Evolutionary conservation across 2,113 vertebrate species (phyloP).

Genomic region (Micronycteris hirsuta): DNA sequence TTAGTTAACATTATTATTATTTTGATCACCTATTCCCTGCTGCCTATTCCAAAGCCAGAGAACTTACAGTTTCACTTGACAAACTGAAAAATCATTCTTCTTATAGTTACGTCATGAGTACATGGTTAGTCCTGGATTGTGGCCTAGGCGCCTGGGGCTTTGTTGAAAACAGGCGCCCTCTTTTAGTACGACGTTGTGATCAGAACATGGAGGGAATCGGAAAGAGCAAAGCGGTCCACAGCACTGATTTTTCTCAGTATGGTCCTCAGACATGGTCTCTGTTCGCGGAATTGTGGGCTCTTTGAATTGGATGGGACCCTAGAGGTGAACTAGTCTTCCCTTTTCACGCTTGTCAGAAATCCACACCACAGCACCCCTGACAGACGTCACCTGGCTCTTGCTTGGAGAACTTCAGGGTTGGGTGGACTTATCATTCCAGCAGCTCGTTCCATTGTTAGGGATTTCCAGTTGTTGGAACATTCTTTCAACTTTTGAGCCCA

Average conservation of each 20-base stretch:
- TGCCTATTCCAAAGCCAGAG: not conserved
- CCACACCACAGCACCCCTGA: not conserved
- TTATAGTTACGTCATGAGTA: not conserved
- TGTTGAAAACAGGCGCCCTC: not conserved
- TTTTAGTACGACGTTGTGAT: not conserved
- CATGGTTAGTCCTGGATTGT: not conserved
- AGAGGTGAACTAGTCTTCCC: not conserved
- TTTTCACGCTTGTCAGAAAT: not conserved
- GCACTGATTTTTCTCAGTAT: not conserved
- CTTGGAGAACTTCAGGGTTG: not conserved
- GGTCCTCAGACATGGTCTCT: not conserved
- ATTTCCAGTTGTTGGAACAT: not conserved
- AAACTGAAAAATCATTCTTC: slow-evolving; percentile 6
- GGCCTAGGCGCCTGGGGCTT: not conserved
- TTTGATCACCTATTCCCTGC: not conserved
- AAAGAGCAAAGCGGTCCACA: not conserved
- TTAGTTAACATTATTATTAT: not conserved
- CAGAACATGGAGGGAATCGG: not conserved
- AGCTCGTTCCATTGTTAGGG: not conserved
- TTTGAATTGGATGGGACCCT: not conserved
- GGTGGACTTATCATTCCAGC: not conserved
- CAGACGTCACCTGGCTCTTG: not conserved
- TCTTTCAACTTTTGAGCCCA: slow-evolving; percentile 4
- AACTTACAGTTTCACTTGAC: not conserved
- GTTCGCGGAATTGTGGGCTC: not conserved